These are phyloP conservation scores for Psittacula cyanocephala DNA, from an alignment of 2,113 vertebrate species.

Conservation along the genomic window DNA sequence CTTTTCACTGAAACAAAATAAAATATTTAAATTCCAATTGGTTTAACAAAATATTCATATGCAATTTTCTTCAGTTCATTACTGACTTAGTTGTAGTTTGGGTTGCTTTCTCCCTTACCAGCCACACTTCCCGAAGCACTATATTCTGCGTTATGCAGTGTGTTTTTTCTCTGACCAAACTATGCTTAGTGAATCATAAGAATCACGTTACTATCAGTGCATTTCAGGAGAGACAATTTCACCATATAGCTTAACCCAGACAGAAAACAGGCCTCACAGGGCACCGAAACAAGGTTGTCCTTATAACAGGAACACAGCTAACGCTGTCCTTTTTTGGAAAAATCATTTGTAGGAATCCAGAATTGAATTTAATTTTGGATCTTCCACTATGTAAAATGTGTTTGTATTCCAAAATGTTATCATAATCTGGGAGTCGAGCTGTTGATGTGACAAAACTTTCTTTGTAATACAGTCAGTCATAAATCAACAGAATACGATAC, in stretches of 20 bases:
- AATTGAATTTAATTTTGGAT: background rate
- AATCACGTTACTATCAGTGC: background rate
- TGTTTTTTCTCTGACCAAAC: background rate
- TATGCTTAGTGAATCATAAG: background rate
- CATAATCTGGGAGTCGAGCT: background rate
- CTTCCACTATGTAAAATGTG: background rate
- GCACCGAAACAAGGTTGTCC: background rate
- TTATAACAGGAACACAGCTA: background rate
- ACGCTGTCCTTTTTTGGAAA: background rate
- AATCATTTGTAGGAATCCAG: background rate
- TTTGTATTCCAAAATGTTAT: background rate
- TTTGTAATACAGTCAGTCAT: background rate
- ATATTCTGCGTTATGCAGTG: background rate
- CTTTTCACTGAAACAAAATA: background rate
- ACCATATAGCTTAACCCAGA: background rate
- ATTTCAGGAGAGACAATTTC: background rate
- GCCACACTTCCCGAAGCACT: background rate
- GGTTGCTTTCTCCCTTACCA: background rate
- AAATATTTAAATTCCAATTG: conserved; percentile 3
- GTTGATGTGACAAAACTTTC: background rate
- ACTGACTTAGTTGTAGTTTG: background rate
- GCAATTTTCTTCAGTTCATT: background rate
- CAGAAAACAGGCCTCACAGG: background rate
- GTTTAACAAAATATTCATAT: conserved; percentile 6
- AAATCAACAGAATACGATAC: background rate